Evolutionary conservation across 2,113 vertebrate genomes (phyloP), one percentile per base, ranked within the genome.

Genomic region (Catharus fuscescens): DNA sequence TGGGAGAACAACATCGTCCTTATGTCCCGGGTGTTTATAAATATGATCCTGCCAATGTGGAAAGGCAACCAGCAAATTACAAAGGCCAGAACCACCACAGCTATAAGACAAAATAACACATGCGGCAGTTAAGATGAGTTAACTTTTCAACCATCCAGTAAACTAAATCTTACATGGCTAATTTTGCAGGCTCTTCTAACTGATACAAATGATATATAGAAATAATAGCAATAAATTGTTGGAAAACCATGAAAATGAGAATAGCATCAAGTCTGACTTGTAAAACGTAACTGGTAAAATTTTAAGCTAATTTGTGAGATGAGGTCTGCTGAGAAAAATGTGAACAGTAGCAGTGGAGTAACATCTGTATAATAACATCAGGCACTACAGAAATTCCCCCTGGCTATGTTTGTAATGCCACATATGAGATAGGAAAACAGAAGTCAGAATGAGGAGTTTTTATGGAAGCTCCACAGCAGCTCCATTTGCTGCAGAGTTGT

Each of bases 21-120:
- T 47, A 97, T 97, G 92, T 98, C 97, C 48, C 96, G 96, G 7
- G 97, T 98, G 64, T 98, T 98, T 48, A 98, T 98, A 45, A 98
- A 99, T 83, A 99, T 96, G 96, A 98, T 98, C 86, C 98, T 98
- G 95, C 98, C 98, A 12, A 98, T 96, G 95, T 99, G 98, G 96
- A 99, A 99, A 18, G 98, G 98, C 96, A 99, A 95, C 98, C 98
- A 99, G 97, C 98, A 99, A 94, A 98, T 97, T 91, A 98, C 96
- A 95, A 99, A 99, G 36, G 98, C 98, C 97, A 98, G 93, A 64
- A 99, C 98, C 95, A 99, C 98, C 89, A 98, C 97, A 96, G 98
- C 98, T 99, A 93, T 65, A 95, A 97, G 82, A 95, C 44, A 97
- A 96, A 90, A 95, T 38, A 93, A 66, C 80, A 87, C 38, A 44